A percentile compares a stretch with the other conserved stretches of the same genome.
Conservation (phyloP, 2,113 vertebrate genomes). For the Erythrocebus patas region DNA sequence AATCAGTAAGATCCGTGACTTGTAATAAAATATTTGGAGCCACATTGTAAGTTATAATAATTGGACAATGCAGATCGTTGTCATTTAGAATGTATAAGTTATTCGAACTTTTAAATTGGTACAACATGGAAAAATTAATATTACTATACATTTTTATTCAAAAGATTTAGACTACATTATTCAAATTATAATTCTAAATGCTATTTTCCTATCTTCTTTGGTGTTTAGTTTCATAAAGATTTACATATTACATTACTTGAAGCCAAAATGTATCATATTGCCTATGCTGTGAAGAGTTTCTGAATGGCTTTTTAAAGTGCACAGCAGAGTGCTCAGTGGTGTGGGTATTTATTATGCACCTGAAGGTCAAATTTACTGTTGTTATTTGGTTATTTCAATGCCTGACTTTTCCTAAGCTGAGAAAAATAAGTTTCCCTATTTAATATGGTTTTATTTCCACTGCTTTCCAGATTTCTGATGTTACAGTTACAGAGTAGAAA, state of each 20-base stretch:
- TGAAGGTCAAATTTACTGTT: background rate
- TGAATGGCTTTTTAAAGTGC: background rate
- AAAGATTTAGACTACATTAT: background rate
- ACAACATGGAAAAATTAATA: background rate
- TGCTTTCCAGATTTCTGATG: background rate
- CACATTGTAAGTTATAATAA: background rate
- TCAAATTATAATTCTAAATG: background rate
- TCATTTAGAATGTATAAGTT: conserved; percentile 34
- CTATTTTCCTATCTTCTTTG: background rate
- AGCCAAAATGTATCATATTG: conserved; percentile 17
- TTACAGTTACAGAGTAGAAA: background rate
- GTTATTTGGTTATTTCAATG: background rate
- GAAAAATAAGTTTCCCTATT: background rate
- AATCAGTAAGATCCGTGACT: conserved; percentile 36
- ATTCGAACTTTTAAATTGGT: conserved; percentile 14
- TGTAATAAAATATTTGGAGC: conserved; percentile 23
- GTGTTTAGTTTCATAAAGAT: conserved; percentile 33
- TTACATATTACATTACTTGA: background rate
- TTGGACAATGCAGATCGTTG: background rate
- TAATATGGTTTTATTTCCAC: background rate
- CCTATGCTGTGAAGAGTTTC: background rate
- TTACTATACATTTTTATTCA: background rate
- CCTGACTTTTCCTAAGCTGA: background rate
- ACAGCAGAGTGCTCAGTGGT: background rate
- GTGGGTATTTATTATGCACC: background rate